Conservation (phyloP, 2,888 invertebrate genomes). For the Hyposoter dolosus region DNA sequence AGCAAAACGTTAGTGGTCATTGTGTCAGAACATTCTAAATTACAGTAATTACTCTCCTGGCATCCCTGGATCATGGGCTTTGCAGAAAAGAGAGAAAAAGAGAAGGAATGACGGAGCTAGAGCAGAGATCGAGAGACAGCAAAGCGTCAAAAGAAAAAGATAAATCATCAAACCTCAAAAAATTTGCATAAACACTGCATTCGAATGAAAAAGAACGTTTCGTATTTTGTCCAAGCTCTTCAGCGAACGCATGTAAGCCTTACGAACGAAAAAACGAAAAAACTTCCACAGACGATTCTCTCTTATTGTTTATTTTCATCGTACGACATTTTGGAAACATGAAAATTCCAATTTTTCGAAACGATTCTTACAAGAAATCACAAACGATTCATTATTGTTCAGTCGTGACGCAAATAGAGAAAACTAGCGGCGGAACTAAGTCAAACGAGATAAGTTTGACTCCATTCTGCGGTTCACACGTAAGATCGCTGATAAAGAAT, state of each 20-base stretch:
- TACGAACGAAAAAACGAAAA: not conserved
- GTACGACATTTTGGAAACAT: not conserved
- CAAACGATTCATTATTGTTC: not conserved
- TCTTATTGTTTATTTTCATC: not conserved
- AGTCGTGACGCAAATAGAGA: not conserved
- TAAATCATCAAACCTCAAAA: slow-evolving; percentile 23
- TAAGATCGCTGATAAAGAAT: slow-evolving; percentile 56
- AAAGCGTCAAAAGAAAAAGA: slow-evolving; percentile 5
- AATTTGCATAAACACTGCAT: slow-evolving; percentile 18
- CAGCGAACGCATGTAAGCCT: not conserved
- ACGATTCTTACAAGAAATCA: not conserved
- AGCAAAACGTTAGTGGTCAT: slow-evolving; percentile 70
- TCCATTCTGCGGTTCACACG: slow-evolving; percentile 4
- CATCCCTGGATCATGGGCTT: slow-evolving; percentile 53
- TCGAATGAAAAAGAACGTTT: not conserved
- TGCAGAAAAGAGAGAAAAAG: not conserved
- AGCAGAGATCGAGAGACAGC: not conserved
- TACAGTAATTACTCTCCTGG: slow-evolving; percentile 74
- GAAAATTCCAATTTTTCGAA: not conserved
- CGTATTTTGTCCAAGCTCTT: not conserved
- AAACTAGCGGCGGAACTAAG: not conserved
- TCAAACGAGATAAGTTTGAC: not conserved
- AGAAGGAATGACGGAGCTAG: not conserved
- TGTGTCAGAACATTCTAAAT: slow-evolving; percentile 68
- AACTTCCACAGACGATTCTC: not conserved